A percentile compares a stretch with the other conserved stretches of the same genome.
phyloP scores from a whole-genome alignment of 1,140 invertebrate species.

The Drosophila bocqueti region DNA sequence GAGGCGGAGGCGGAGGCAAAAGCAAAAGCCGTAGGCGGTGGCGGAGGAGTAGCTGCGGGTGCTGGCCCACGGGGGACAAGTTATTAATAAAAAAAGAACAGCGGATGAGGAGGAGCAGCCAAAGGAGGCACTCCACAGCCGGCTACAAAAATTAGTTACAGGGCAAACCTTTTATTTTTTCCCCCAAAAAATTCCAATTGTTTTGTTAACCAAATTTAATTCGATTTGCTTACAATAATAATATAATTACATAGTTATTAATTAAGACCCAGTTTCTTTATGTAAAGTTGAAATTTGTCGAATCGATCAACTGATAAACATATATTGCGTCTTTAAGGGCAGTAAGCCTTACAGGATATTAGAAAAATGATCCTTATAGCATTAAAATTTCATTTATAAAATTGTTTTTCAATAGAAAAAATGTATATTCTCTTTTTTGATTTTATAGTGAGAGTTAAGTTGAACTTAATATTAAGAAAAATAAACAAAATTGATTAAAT shows the following conservation, averaged over 20 bases:
- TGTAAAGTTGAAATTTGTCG: background rate
- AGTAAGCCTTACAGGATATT: background rate
- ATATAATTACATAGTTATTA: background rate
- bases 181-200: background rate
- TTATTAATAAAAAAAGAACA: constrained; percentile 18
- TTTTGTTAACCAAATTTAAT: background rate
- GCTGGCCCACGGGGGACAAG: constrained; percentile 6
- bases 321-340: no score
- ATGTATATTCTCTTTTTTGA: background rate
- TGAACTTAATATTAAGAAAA: background rate
- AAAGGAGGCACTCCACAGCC: background rate
- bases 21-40: background rate
- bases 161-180: background rate
- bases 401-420: background rate
- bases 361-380: background rate
- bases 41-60: constrained; percentile 5
- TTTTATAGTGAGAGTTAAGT: background rate
- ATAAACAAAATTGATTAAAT: no score
- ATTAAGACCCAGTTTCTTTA: background rate
- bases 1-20: background rate
- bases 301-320: background rate
- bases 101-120: background rate
- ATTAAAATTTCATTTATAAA: background rate
- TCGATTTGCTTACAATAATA: background rate
- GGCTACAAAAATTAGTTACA: background rate